These are phyloP conservation scores for Karalla daura DNA, from an alignment of 2,797 vertebrate species.

Conservation along the genomic window DNA sequence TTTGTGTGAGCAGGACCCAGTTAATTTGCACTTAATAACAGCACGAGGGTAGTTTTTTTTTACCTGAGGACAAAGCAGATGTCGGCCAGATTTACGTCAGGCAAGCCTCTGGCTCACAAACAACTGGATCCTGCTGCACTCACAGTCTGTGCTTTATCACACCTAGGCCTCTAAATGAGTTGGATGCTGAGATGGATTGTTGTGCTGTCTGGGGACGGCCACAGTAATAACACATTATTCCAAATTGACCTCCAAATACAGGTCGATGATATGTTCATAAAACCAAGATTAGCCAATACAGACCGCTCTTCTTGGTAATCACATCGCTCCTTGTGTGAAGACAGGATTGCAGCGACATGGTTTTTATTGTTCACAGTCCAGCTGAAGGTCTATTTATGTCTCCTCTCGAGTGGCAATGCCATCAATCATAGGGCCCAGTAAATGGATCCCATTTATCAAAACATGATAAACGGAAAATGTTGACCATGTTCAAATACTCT, in stretches of 20 bases:
- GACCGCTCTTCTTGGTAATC: too few relatives aligned
- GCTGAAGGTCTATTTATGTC: constrained; percentile 19
- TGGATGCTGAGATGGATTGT: neutral
- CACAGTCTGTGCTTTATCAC: constrained; percentile 3
- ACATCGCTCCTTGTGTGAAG: neutral
- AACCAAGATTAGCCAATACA: too few relatives aligned
- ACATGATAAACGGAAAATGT: neutral
- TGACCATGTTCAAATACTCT: neutral
- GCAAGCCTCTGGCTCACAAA: constrained; percentile 8
- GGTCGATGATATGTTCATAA: neutral
- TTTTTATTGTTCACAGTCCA: constrained; percentile 25
- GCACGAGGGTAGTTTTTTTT: neutral
- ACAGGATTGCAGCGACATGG: neutral
- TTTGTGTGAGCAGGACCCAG: constrained; percentile 16
- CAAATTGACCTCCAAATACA: neutral
- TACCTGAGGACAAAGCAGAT: constrained; percentile 46
- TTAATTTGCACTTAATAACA: constrained; percentile 24
- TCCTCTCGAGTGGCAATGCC: constrained; percentile 21
- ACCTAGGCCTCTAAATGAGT: neutral
- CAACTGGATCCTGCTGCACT: neutral
- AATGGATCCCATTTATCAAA: constrained; percentile 56
- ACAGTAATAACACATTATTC: neutral
- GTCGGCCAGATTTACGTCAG: constrained; percentile 41
- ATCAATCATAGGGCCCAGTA: constrained; percentile 48
- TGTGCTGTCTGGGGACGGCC: neutral